Evolutionary conservation across 1,140 invertebrate species (phyloP).

Genomic region (Trichonephila inaurata): DNA sequence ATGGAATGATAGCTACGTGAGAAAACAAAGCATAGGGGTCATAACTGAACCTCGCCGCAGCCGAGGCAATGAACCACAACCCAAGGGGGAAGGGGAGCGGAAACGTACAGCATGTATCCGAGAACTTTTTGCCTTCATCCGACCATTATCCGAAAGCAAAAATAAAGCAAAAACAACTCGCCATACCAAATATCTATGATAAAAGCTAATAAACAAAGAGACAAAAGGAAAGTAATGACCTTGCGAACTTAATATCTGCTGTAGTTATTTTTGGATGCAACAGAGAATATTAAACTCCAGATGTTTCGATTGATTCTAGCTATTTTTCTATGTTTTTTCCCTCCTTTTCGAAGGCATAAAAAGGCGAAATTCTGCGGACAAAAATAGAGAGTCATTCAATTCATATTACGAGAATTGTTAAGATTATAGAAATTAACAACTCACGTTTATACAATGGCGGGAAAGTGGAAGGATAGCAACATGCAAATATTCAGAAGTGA

Average conservation of each 20-base stretch:
- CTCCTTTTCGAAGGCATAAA: too few relatives aligned
- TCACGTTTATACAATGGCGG: too few relatives aligned
- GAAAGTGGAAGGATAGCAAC: too few relatives aligned
- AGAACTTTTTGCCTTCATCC: background rate
- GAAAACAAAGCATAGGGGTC: background rate
- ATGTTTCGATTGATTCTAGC: too few relatives aligned
- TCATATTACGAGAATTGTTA: too few relatives aligned
- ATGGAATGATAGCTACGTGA: conserved; percentile 20
- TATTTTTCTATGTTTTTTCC: too few relatives aligned
- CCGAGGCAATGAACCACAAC: background rate
- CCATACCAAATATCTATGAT: conserved; percentile 7
- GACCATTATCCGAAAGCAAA: background rate
- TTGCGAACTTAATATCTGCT: background rate
- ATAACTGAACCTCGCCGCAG: background rate
- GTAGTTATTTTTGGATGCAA: background rate
- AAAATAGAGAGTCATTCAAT: too few relatives aligned
- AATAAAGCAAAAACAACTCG: background rate
- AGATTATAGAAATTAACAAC: too few relatives aligned
- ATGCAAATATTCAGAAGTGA: too few relatives aligned
- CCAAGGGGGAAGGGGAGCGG: too few relatives aligned
- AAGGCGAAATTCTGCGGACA: too few relatives aligned
- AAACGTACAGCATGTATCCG: background rate
- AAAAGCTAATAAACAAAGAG: background rate
- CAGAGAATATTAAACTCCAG: background rate
- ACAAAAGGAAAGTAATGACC: background rate